phyloP scores from a whole-genome alignment of 2,113 vertebrate genomes.

The Poecilia latipinna region DNA sequence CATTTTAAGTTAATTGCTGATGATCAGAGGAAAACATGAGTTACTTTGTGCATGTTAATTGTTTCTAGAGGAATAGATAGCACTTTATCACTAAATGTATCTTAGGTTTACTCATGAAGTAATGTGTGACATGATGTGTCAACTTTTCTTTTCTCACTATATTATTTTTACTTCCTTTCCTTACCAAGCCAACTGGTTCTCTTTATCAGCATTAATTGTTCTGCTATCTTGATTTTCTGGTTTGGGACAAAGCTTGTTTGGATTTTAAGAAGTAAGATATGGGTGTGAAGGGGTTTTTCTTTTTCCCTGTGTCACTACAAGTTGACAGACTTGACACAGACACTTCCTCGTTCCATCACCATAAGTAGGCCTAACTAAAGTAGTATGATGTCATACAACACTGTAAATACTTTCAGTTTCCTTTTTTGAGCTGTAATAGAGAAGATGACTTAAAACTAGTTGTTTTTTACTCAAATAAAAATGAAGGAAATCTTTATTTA shows the following conservation, averaged over 20 bases:
- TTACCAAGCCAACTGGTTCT: background rate
- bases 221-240: background rate
- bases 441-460: background rate
- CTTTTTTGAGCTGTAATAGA: background rate
- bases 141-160: background rate
- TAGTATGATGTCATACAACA: background rate
- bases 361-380: background rate
- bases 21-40: background rate
- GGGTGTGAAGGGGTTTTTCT: background rate
- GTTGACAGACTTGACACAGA: background rate
- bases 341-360: conserved; percentile 1
- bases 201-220: background rate
- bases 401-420: background rate
- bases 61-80: background rate
- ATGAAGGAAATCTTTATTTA: background rate
- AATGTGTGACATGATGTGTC: background rate
- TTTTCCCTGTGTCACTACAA: background rate
- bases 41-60: background rate
- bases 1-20: background rate
- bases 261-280: background rate
- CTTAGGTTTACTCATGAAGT: background rate
- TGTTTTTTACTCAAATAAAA: background rate
- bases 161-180: background rate
- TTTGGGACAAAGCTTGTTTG: background rate
- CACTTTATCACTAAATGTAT: conserved; percentile 12